Percentiles rank a stretch among this genome's conserved stretches.
These are phyloP conservation scores for Romanogobio albipinnatus DNA, from an alignment of 2,113 vertebrate species.

Conservation along the genomic window DNA sequence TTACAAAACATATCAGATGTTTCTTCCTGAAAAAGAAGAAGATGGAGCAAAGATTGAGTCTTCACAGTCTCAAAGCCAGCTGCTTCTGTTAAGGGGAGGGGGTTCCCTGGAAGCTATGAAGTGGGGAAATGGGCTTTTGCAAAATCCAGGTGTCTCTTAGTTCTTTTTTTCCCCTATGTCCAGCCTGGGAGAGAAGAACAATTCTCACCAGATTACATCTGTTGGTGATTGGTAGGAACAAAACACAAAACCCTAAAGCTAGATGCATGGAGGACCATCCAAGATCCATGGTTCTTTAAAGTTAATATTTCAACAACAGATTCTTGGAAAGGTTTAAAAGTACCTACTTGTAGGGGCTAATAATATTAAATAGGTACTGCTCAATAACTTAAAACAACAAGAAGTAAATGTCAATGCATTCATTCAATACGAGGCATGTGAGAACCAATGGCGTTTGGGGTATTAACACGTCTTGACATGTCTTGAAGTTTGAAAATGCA, in stretches of 20 bases:
- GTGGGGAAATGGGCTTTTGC: conserved; percentile 55
- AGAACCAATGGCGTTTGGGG: neutral
- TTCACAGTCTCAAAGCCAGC: conserved; percentile 23
- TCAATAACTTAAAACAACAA: neutral
- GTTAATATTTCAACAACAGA: neutral
- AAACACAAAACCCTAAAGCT: conserved; percentile 52
- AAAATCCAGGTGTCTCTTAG: conserved; percentile 71
- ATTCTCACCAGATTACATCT: conserved; percentile 75
- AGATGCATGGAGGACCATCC: neutral
- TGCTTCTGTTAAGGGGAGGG: conserved; percentile 35
- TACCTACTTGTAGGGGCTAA: neutral
- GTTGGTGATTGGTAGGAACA: conserved; percentile 66
- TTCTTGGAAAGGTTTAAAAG: neutral
- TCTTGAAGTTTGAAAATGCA: neutral
- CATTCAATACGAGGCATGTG: neutral
- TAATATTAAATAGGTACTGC: neutral
- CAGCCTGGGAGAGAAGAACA: conserved; percentile 67
- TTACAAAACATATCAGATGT: conserved; percentile 22
- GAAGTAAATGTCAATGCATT: neutral
- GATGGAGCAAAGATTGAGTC: neutral
- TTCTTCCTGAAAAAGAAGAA: neutral
- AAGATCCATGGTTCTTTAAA: neutral
- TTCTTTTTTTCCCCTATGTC: conserved; percentile 60
- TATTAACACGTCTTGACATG: neutral
- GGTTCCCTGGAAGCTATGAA: conserved; percentile 4